Percentiles rank a stretch among this genome's conserved stretches.
Conservation (phyloP, 2,888 invertebrate species). For the Cabera pusaria region DNA sequence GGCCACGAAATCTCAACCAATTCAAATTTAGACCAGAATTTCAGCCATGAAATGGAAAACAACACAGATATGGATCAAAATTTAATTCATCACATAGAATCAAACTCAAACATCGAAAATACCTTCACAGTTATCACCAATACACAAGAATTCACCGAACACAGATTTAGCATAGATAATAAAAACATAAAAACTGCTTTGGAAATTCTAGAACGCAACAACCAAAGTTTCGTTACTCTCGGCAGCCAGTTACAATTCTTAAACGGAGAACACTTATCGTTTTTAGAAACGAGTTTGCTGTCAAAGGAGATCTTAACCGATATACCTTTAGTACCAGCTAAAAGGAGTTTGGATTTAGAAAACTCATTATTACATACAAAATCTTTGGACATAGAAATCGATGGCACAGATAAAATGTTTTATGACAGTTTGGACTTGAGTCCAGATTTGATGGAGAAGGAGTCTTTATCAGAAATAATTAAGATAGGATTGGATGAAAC, state of each 20-base stretch:
- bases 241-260: conserved; percentile 16
- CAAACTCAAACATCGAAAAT: neutral
- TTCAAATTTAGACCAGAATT: conserved; percentile 1
- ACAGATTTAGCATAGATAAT: conserved; percentile 2
- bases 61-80: neutral
- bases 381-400: conserved; percentile 15
- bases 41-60: neutral
- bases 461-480: neutral
- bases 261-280: conserved; percentile 23
- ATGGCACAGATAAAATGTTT: conserved; percentile 14
- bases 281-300: conserved; percentile 23
- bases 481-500: neutral
- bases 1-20: neutral
- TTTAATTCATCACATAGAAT: neutral
- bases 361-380: conserved; percentile 13
- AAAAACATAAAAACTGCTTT: conserved; percentile 33
- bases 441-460: conserved; percentile 12
- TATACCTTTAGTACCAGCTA: conserved; percentile 15
- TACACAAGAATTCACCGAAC: neutral
- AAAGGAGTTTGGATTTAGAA: conserved; percentile 14
- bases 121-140: no score
- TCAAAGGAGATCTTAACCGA: conserved; percentile 19
- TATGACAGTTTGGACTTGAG: conserved; percentile 15
- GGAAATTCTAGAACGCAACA: conserved; percentile 34
- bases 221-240: conserved; percentile 15